These are phyloP conservation scores for Scrobipalpa atriplicella DNA, from an alignment of 2,888 invertebrate genomes.

Conservation along the genomic window DNA sequence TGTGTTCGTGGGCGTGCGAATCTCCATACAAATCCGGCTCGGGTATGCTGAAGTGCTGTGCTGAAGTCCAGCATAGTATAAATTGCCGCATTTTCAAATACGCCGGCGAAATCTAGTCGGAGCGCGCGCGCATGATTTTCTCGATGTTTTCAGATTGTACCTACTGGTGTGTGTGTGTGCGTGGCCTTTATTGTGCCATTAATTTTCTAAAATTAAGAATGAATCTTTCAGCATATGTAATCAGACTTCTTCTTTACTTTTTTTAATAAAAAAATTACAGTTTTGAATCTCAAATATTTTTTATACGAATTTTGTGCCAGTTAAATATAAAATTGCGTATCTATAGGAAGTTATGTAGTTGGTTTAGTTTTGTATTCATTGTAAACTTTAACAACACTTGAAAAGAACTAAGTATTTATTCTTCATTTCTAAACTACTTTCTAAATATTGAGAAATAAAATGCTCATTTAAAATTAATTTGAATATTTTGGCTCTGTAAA, in stretches of 20 bases:
- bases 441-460: constrained; percentile 38
- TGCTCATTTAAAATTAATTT: constrained; percentile 59
- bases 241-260: background rate
- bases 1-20: no score
- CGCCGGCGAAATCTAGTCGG: no score
- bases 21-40: no score
- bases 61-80: no score
- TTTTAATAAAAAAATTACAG: background rate
- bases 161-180: background rate
- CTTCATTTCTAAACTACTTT: background rate
- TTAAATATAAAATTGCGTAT: constrained; percentile 47
- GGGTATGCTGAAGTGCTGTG: no score
- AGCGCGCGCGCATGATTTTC: no score
- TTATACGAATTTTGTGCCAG: constrained; percentile 77
- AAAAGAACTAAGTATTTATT: background rate
- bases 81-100: no score
- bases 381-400: background rate
- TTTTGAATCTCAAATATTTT: constrained; percentile 33
- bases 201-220: background rate
- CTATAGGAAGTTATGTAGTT: constrained; percentile 33
- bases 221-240: background rate
- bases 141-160: background rate
- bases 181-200: constrained; percentile 21
- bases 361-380: constrained; percentile 33
- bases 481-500: constrained; percentile 44